Conservation (phyloP, 1,140 invertebrate species). For the Drosophila kepulauana region DNA sequence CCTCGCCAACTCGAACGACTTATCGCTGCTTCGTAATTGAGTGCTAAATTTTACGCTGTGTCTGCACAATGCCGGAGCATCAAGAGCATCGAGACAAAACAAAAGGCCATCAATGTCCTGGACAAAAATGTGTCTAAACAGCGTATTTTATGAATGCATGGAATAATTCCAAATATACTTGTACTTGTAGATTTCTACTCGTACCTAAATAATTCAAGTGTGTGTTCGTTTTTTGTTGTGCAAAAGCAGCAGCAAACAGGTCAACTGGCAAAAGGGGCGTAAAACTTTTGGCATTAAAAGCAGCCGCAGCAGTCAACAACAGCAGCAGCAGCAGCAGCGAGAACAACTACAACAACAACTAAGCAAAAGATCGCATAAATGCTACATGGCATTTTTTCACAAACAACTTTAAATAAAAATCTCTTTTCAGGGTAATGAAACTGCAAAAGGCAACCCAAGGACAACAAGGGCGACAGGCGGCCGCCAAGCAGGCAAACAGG, state of each 20-base stretch:
- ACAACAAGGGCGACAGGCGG: slow-evolving; percentile 25
- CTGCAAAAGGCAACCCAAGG: slow-evolving; percentile 55
- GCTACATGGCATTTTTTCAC: slow-evolving; percentile 74
- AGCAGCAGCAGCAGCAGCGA: slow-evolving; percentile 27
- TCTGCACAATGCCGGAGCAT: slow-evolving; percentile 47
- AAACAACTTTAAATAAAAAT: slow-evolving; percentile 82
- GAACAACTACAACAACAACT: slow-evolving; percentile 37
- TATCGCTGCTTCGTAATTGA: slow-evolving; percentile 72
- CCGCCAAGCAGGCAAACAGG: slow-evolving; percentile 4
- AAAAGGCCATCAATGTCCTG: slow-evolving; percentile 46
- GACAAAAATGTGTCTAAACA: slow-evolving; percentile 62
- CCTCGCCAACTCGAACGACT: slow-evolving; percentile 48
- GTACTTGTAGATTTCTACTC: not conserved
- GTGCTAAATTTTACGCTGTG: slow-evolving; percentile 78
- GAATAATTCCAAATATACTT: slow-evolving; percentile 61
- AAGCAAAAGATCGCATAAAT: slow-evolving; percentile 79
- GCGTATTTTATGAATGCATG: slow-evolving; percentile 81
- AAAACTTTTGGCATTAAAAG: slow-evolving; percentile 71
- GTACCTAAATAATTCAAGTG: slow-evolving; percentile 75
- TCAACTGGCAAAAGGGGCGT: slow-evolving; percentile 55
- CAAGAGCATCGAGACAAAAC: not conserved
- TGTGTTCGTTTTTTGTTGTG: slow-evolving; percentile 22
- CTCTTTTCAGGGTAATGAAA: slow-evolving; percentile 79
- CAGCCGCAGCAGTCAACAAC: slow-evolving; percentile 39
- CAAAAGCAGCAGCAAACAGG: slow-evolving; percentile 53